Evolutionary conservation across 2,888 invertebrate species (phyloP).

Genomic region (Brassicogethes aeneus): DNA sequence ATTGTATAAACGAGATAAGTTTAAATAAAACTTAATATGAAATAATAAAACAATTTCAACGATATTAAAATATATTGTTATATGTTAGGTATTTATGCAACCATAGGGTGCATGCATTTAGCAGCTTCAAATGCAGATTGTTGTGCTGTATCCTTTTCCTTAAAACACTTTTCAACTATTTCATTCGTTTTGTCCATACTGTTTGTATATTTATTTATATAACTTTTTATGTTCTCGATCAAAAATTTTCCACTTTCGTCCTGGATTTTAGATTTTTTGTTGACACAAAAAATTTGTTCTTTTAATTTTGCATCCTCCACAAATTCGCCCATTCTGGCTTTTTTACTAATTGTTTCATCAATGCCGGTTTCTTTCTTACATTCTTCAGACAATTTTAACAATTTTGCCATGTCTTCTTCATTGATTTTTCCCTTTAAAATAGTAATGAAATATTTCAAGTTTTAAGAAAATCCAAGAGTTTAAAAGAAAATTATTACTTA

Average conservation of each 20-base stretch:
- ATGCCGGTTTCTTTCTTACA: constrained; percentile 33
- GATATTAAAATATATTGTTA: too few relatives aligned
- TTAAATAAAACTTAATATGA: too few relatives aligned
- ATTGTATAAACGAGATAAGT: too few relatives aligned
- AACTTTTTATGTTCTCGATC: constrained; percentile 36
- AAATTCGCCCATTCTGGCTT: constrained; percentile 43
- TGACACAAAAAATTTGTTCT: constrained; percentile 43
- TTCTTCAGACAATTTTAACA: constrained; percentile 17
- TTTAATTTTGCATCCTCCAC: constrained; percentile 41
- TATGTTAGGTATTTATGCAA: too few relatives aligned
- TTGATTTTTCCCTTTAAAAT: too few relatives aligned
- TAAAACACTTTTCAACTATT: constrained; percentile 16
- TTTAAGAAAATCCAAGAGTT: too few relatives aligned
- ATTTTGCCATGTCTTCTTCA: constrained; percentile 21
- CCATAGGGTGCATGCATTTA: constrained; percentile 42
- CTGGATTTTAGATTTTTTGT: constrained; percentile 41
- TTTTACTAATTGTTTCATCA: constrained; percentile 25
- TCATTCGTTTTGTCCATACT: constrained; percentile 34
- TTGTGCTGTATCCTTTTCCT: constrained; percentile 23
- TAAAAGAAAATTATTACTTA: too few relatives aligned
- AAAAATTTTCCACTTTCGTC: constrained; percentile 32
- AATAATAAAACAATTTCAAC: too few relatives aligned
- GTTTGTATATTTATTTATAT: constrained; percentile 38
- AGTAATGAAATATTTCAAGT: too few relatives aligned
- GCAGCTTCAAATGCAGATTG: constrained; percentile 41